Evolutionary conservation across 2,888 invertebrate genomes (phyloP).

Genomic region (Siphlonurus alternatus): DNA sequence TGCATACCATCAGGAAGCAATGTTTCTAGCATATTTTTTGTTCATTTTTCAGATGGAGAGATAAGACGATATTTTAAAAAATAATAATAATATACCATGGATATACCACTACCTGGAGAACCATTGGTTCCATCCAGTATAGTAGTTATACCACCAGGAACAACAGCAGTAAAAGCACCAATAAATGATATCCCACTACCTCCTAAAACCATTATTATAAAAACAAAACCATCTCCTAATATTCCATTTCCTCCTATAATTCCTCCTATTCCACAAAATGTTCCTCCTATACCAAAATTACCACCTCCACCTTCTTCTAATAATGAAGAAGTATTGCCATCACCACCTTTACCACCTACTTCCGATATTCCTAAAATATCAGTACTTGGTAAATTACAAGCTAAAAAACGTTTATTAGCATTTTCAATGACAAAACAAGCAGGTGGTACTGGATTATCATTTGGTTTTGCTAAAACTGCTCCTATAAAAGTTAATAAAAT

Average conservation of each 20-base stretch:
- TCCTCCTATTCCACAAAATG: background rate
- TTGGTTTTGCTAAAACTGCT: constrained; percentile 13
- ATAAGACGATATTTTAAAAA: background rate
- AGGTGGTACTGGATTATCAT: constrained; percentile 14
- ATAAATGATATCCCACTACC: background rate
- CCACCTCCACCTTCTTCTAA: background rate
- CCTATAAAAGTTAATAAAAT: constrained; percentile 11
- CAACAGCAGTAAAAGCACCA: background rate
- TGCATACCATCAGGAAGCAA: no score
- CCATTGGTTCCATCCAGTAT: background rate
- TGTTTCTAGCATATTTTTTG: no score
- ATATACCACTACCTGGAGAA: background rate
- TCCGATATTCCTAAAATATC: constrained; percentile 4
- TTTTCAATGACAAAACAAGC: constrained; percentile 23
- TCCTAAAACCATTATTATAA: no score
- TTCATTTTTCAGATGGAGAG: background rate
- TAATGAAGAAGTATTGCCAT: background rate
- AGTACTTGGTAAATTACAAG: constrained; percentile 24
- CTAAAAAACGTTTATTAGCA: constrained; percentile 27
- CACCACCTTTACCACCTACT: background rate
- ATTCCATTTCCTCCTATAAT: no score
- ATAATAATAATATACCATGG: background rate
- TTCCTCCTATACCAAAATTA: background rate
- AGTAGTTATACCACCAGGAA: background rate
- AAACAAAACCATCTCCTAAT: no score